Base-by-base conservation (phyloP, 2,888 invertebrate species). In the Melinopterus prodromus region DNA sequence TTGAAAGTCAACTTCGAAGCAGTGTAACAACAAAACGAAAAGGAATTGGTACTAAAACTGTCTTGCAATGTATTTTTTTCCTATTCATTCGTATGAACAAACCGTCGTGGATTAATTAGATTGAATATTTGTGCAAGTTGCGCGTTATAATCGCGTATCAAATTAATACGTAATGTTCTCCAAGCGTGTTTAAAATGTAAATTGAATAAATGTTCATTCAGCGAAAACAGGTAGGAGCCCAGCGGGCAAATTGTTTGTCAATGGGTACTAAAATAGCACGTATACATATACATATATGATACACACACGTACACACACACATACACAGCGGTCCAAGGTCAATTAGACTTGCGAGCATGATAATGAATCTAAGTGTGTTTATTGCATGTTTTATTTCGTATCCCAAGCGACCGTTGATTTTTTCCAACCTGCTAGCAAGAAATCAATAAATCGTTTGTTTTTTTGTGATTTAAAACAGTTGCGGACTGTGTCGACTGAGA, bases 241-340 rank as follows among this genome's bases (percentile, higher is more conserved):
- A 53, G 53, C 53, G 53, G 53, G 53, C 53, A 53, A 53, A 53
- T 53, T 53, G 53, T 53, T 53, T 53, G 53, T 53, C 53, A 53
- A 53, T 53, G 53, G 53, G 9, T 53, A 53, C 53, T 53, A 53
- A 53, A 53, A 53, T 53, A 53, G 12, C 53, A 53, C 53, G 12
- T 12, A 53, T 53, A 53, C 53, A 53, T 53, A 53, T 53, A 53
- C 53, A 53, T 12, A 53, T 53, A 53, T 12, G 12, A 53, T 12
- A 12, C 53, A 53, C 53, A 53, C 12, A 53, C 53, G 12, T 53
- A 53, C 9, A 12, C 53, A 53, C 53, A 53, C 53, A 53, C 53
- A 53, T 53, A 53, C 12, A 53, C 5, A 53, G 53, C 53, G 12
- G 53, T 53, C 53, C 53, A 53, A 53, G 53, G 53, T 53, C 53